Base-by-base conservation (phyloP, 2,888 invertebrate species). In the Luperina testacea region DNA sequence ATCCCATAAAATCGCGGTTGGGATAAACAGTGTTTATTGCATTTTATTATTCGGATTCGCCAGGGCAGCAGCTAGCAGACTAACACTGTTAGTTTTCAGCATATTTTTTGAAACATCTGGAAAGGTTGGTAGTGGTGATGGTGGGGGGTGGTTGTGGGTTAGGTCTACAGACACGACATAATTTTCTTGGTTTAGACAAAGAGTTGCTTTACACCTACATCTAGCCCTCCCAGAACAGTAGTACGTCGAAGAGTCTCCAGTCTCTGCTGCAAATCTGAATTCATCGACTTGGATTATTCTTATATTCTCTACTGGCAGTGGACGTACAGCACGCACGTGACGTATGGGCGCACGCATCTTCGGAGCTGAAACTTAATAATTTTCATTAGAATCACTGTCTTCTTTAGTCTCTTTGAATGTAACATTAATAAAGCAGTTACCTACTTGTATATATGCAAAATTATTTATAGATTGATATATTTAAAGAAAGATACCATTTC, bases 81-180 rank as follows among this genome's bases (percentile, higher is more conserved):
- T 64, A 0, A 75, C 38, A n/a, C 82, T 82, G n/a, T 82, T 82
- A 1, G 82, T 82, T 68, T 59, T 82, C 11, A 80, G 48, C 1
- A 80, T 74, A 20, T 53, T 80, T 17, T 63, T 73, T 0, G 80
- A 67, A 59, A 84, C 20, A 59, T 69, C 61, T 24, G 48, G 38
- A 59, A 17, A 79, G 3, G 7, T 32, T 15, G 79, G 72, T 27
- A 88, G 85, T 0, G 88, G 80, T 42, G 83, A 70, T 0, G 88
- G 87, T 0, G 90, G 78, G 17, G 83, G 80, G 20, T 87, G 87
- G 38, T 81, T 85, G n/a, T 83, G 83, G 8, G 61, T 72, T 0
- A 80, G 53, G n/a, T 88, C 67, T 24, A 76, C 59, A 0, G 71
- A 82, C 1, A 45, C 27, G 6, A 90, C 65, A 48, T 20, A 75